Evolutionary conservation across 2,113 vertebrate genomes (phyloP).

Genomic region (Catharus fuscescens): DNA sequence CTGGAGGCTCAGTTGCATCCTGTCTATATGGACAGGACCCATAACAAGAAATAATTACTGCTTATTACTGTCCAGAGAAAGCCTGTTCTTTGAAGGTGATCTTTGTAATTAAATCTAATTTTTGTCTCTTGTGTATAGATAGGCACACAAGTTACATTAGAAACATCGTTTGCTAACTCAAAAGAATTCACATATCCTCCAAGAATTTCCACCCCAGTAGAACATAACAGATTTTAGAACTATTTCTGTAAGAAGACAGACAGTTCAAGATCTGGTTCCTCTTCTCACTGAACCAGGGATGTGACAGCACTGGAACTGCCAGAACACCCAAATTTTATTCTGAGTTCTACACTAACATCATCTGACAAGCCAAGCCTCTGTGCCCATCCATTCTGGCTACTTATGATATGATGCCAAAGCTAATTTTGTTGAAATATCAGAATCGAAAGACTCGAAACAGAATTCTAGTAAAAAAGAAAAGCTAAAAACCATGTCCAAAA

Average conservation of each 20-base stretch:
- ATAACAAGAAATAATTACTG: background rate
- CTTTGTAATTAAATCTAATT: background rate
- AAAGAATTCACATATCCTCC: background rate
- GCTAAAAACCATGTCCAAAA: background rate
- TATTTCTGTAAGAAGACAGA: slow-evolving; percentile 24
- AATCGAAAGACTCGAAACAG: background rate
- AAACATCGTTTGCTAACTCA: background rate
- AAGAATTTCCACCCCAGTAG: background rate
- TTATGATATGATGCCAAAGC: background rate
- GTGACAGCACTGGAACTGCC: background rate
- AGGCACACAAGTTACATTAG: background rate
- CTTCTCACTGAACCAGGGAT: background rate
- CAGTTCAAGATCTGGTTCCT: background rate
- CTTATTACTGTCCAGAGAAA: background rate
- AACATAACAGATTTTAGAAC: slow-evolving; percentile 8
- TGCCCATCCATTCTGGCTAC: background rate
- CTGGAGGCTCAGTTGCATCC: background rate
- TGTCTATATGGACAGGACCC: background rate
- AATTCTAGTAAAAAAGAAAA: background rate
- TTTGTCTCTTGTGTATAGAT: background rate
- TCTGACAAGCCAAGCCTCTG: background rate
- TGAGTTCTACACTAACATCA: background rate
- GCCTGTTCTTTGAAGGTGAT: background rate
- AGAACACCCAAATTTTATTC: background rate
- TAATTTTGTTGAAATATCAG: background rate